A percentile compares a stretch with the other conserved stretches of the same genome.
Conservation (phyloP, 2,888 invertebrate species). For the Ephialtes manifestator region DNA sequence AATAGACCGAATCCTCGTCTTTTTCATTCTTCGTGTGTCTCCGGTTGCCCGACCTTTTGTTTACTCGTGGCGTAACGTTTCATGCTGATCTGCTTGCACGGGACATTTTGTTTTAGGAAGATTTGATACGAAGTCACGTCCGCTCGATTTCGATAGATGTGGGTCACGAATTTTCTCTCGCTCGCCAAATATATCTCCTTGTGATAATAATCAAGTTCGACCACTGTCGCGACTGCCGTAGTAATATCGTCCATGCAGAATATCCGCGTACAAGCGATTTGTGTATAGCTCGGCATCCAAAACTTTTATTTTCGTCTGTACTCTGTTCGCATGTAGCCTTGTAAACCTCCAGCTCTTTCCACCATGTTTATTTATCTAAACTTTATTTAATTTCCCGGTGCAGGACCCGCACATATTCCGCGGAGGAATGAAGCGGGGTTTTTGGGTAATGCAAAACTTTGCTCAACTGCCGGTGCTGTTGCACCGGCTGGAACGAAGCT, state of each 20-base stretch:
- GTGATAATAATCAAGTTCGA: slow-evolving; percentile 35
- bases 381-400: slow-evolving; percentile 64
- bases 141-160: slow-evolving; percentile 29
- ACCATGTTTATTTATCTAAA: slow-evolving; percentile 61
- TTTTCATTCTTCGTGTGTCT: slow-evolving; percentile 37
- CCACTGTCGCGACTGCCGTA: slow-evolving; percentile 10
- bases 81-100: slow-evolving; percentile 13
- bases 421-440: background rate
- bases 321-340: slow-evolving; percentile 22
- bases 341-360: slow-evolving; percentile 28
- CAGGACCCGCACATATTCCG: slow-evolving; percentile 24
- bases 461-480: slow-evolving; percentile 64
- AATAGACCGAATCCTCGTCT: slow-evolving; percentile 34
- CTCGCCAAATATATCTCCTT: slow-evolving; percentile 8
- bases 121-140: slow-evolving; percentile 39
- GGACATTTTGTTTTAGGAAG: slow-evolving; percentile 22
- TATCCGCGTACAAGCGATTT: slow-evolving; percentile 24
- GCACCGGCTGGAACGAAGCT: slow-evolving; percentile 67
- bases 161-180: background rate
- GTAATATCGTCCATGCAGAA: slow-evolving; percentile 30
- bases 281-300: background rate
- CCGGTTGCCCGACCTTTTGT: slow-evolving; percentile 46
- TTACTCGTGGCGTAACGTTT: slow-evolving; percentile 38
- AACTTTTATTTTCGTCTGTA: slow-evolving; percentile 16
- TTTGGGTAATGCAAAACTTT: slow-evolving; percentile 63